Conservation (phyloP, 2,113 vertebrate genomes). For the Siniperca chuatsi region DNA sequence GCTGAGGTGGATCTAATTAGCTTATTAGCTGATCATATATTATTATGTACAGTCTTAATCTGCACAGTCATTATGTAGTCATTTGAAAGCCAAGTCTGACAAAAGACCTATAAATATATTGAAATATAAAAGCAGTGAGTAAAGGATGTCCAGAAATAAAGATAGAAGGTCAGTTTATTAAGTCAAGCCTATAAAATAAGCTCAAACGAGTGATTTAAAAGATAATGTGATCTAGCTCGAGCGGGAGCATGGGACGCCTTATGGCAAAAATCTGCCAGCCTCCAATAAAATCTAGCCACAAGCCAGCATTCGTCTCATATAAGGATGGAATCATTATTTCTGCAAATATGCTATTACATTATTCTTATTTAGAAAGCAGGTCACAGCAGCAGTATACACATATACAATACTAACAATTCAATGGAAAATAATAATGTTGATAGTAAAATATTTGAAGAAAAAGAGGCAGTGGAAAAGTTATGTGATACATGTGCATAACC, state of each 20-base stretch:
- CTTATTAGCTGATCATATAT: neutral
- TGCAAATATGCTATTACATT: neutral
- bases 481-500: neutral
- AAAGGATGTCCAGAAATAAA: neutral
- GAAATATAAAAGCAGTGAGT: neutral
- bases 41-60: neutral
- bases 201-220: neutral
- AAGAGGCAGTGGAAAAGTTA: neutral
- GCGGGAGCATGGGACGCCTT: neutral
- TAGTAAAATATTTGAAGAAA: neutral
- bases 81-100: neutral
- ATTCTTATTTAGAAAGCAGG: no score
- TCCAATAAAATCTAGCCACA: neutral
- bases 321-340: neutral
- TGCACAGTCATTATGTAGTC: neutral
- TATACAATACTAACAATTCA: neutral
- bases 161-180: neutral
- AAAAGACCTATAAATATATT: no score
- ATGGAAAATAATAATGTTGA: neutral
- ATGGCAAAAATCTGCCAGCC: neutral
- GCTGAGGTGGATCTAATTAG: neutral
- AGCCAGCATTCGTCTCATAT: neutral
- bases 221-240: neutral
- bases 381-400: neutral
- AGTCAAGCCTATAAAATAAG: neutral